Conservation (phyloP, 2,113 vertebrate genomes). For the Ctenomys sociabilis region DNA sequence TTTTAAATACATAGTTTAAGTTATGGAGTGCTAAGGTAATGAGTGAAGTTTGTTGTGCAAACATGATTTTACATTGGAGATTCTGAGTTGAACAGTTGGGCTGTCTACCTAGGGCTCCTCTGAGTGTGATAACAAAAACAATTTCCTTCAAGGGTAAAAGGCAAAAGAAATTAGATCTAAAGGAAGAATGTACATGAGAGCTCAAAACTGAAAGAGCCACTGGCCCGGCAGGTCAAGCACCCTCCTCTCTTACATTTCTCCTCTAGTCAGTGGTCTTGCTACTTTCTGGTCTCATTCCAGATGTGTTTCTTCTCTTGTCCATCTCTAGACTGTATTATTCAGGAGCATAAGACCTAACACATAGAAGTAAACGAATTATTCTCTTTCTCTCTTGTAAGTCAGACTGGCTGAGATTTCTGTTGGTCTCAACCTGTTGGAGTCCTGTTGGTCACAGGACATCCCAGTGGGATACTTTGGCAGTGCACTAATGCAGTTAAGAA, state of each 20-base stretch:
- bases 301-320: background rate
- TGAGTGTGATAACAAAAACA: background rate
- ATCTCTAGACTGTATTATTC: background rate
- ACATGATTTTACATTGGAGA: background rate
- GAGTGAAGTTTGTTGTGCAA: background rate
- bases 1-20: background rate
- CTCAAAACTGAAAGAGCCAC: background rate
- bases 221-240: fast-evolving
- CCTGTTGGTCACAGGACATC: background rate
- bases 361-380: background rate
- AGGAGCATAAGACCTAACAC: background rate
- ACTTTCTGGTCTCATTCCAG: background rate
- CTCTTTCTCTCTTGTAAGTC: background rate
- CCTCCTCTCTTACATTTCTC: background rate
- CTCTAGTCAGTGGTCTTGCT: background rate
- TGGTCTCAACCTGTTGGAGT: no score
- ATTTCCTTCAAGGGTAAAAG: background rate
- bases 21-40: background rate
- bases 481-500: background rate
- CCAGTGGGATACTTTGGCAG: background rate
- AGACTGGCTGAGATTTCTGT: background rate
- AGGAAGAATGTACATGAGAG: fast-evolving
- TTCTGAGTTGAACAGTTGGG: background rate
- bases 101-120: background rate
- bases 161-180: background rate